Base-by-base conservation (phyloP, 1,140 invertebrate species). In the Solen grandis region DNA sequence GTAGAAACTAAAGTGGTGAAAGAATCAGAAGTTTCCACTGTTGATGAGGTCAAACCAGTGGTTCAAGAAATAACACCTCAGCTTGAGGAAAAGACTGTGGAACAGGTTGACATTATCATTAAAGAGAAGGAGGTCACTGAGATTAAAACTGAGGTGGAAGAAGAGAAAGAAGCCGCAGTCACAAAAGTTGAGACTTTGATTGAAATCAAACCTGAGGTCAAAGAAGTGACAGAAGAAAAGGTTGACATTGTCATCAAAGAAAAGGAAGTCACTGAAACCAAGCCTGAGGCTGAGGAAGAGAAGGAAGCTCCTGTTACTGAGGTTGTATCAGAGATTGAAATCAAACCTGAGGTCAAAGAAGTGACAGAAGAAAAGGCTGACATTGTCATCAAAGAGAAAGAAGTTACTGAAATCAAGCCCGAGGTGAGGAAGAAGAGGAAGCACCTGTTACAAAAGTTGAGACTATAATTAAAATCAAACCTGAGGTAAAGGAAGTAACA, bases 211-310 rank as follows among this genome's bases (percentile, higher is more conserved):
- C 60, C 35, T 27, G 22, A 50, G n/a, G 25, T 36, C 35, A 36
- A 36, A 35, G 80, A 74, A 62, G 60, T 82, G 50, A 13, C 50
- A 59, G n/a, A 1, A 60, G 77, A 75, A 57, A 50, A 69, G n/a
- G 16, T 50, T 60, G 68, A 52, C 33, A 36, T 69, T 46, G 50
- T 62, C 33, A 35, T 77, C 10, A 54, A 50, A 25, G 41, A 66
- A 29, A 33, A 52, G 57, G 36, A 38, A 25, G 55, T 55, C 33
- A 54, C 46, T 52, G 60, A 62, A 35, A 46, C 79, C 65, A 59
- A 57, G n/a, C 70, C 52, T 19, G 60, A 16, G 65, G 13, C n/a
- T n/a, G n/a, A n/a, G n/a, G n/a, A n/a, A n/a, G n/a, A n/a, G 69
- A 66, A 10, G 0, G 65, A 77, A 35, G 5, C 27, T 5, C 8